Conservation (phyloP, 2,797 vertebrate species). For the Etheostoma nigrum region DNA sequence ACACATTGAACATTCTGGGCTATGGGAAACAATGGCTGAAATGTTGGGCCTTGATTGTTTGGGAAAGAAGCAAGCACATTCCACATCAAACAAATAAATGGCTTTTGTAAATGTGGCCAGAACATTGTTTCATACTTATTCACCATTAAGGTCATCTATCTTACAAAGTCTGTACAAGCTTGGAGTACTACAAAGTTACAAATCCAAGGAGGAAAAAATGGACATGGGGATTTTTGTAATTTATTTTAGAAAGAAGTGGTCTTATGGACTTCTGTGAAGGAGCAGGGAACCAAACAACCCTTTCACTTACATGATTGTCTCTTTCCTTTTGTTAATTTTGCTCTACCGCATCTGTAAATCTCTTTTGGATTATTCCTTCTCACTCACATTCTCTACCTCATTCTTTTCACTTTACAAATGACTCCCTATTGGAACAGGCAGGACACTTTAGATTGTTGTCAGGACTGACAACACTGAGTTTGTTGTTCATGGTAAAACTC, state of each 20-base stretch:
- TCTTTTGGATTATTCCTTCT: constrained; percentile 43
- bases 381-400: constrained; percentile 54
- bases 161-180: constrained; percentile 73
- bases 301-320: constrained; percentile 57
- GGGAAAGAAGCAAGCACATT: constrained; percentile 42
- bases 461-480: constrained; percentile 9
- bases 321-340: constrained; percentile 19
- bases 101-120: constrained; percentile 46
- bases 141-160: constrained; percentile 49
- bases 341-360: constrained; percentile 16
- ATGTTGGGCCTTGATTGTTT: constrained; percentile 17
- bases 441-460: constrained; percentile 43
- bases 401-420: constrained; percentile 47
- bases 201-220: constrained; percentile 37
- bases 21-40: not conserved
- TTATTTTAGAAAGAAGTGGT: constrained; percentile 23
- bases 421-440: constrained; percentile 35
- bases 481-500: not conserved
- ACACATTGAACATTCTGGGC: constrained; percentile 9
- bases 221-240: constrained; percentile 16
- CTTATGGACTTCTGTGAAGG: constrained; percentile 32
- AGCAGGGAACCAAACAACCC: constrained; percentile 34
- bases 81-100: constrained; percentile 51
- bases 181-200: constrained; percentile 54
- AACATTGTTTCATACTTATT: constrained; percentile 40